Evolutionary conservation across 2,113 vertebrate species (phyloP).

Genomic region (Chascanopsetta lugubris): DNA sequence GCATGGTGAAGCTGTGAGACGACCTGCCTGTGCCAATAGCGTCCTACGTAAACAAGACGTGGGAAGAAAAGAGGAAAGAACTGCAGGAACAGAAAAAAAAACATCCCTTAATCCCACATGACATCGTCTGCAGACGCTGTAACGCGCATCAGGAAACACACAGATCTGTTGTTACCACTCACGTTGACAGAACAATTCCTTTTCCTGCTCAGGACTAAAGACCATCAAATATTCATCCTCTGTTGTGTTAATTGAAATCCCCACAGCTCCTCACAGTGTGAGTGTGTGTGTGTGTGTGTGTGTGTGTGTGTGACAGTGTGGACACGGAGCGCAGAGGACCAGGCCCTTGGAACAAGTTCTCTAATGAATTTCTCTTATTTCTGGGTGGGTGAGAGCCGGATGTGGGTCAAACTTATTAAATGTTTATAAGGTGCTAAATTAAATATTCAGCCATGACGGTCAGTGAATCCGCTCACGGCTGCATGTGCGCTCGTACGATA

Average conservation of each 20-base stretch:
- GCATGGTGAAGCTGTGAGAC: constrained; percentile 68
- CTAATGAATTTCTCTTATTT: constrained; percentile 60
- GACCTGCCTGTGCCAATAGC: constrained; percentile 74
- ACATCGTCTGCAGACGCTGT: neutral
- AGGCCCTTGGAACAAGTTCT: constrained; percentile 15
- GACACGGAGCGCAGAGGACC: constrained; percentile 16
- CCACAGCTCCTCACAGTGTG: neutral
- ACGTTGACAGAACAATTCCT: constrained; percentile 2
- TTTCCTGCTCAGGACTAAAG: constrained; percentile 31
- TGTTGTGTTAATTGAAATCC: constrained; percentile 31
- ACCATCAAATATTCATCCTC: constrained; percentile 30
- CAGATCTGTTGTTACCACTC: neutral
- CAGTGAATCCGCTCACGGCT: constrained; percentile 35
- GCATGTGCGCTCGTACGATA: constrained; percentile 12
- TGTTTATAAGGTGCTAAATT: constrained; percentile 65
- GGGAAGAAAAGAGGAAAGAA: neutral
- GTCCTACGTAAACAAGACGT: constrained; percentile 64
- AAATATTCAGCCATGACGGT: constrained; percentile 61
- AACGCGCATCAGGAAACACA: constrained; percentile 15
- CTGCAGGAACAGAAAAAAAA: neutral
- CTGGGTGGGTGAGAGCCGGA: constrained; percentile 34
- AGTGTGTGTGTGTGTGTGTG: too few species aligned
- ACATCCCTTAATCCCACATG: constrained; percentile 9
- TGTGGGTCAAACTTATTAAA: constrained; percentile 72
- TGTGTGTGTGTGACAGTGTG: neutral